Percentiles rank a stretch among this genome's conserved stretches.
These are phyloP conservation scores for Rhyacophila brunnea DNA, from an alignment of 1,140 invertebrate species.

Conservation along the genomic window DNA sequence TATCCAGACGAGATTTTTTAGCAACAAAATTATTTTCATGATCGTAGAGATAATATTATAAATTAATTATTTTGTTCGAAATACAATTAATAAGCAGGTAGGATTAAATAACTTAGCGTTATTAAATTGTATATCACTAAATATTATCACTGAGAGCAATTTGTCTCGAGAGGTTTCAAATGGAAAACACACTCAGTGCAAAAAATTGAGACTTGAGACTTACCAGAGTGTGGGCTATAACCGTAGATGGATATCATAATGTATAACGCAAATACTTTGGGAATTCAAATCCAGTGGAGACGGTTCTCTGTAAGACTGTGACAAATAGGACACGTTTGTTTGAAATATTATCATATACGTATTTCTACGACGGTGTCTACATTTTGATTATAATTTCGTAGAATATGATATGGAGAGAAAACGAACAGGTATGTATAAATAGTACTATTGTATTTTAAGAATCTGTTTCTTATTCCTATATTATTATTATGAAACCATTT, in stretches of 20 bases:
- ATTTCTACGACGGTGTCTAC: slow-evolving; percentile 24
- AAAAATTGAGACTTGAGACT: slow-evolving; percentile 5
- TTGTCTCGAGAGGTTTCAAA: background rate
- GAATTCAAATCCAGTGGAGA: slow-evolving; percentile 25
- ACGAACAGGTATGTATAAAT: background rate
- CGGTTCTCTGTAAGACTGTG: slow-evolving; percentile 26
- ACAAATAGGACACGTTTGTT: slow-evolving; percentile 30
- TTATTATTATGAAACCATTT: too few relatives aligned
- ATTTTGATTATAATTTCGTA: slow-evolving; percentile 32
- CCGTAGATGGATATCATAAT: slow-evolving; percentile 26
- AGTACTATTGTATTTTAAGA: too few relatives aligned
- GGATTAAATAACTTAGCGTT: too few relatives aligned
- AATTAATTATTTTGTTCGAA: too few relatives aligned
- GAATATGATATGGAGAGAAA: slow-evolving; percentile 7
- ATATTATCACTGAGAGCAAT: background rate
- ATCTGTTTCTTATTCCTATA: too few relatives aligned
- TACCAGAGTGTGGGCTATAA: background rate
- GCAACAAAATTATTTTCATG: too few relatives aligned
- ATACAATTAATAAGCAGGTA: too few relatives aligned
- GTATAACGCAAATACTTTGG: slow-evolving; percentile 12
- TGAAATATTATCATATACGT: slow-evolving; percentile 34
- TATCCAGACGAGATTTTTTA: too few relatives aligned
- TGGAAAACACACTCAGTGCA: background rate
- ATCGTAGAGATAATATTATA: too few relatives aligned
- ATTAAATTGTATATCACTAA: too few relatives aligned